Percentiles rank a stretch among this genome's conserved stretches.
Conservation (phyloP, 2,888 invertebrate genomes). For the Pollenia labialis region DNA sequence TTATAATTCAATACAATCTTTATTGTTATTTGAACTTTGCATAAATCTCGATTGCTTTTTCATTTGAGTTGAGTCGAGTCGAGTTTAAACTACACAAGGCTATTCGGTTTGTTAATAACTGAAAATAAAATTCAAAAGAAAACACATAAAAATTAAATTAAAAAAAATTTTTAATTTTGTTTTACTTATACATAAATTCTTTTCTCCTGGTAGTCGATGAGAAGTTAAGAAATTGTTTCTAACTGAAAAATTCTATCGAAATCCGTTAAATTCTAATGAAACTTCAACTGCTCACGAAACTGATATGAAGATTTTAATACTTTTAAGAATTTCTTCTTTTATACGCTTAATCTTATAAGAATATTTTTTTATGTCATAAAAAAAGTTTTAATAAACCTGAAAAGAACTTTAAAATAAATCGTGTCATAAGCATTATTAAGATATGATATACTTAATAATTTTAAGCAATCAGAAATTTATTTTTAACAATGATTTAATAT, state of each 20-base stretch:
- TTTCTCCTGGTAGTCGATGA: conserved; percentile 37
- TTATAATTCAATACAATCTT: conserved; percentile 59
- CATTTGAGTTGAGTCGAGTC: conserved; percentile 49
- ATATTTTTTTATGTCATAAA: too few species aligned
- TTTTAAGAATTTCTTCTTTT: too few species aligned
- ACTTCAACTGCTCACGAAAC: background rate
- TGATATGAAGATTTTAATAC: too few species aligned
- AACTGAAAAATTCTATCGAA: conserved; percentile 7
- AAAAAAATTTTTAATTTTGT: background rate
- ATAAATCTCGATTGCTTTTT: conserved; percentile 44
- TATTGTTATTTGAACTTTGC: conserved; percentile 64
- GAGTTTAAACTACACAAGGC: conserved; percentile 57
- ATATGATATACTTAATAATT: background rate
- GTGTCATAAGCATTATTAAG: background rate
- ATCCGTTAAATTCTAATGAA: background rate
- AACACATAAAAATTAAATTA: conserved; percentile 15
- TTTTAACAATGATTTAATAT: conserved; percentile 12
- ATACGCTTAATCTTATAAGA: too few species aligned
- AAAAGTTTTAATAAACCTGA: background rate
- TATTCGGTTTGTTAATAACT: conserved; percentile 9
- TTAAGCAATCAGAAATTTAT: background rate
- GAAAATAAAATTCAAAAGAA: background rate
- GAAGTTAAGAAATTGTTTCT: conserved; percentile 24
- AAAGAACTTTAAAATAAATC: background rate
- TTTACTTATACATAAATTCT: conserved; percentile 28